Evolutionary conservation across 2,797 vertebrate genomes (phyloP).

Genomic region (Malurus splendens): DNA sequence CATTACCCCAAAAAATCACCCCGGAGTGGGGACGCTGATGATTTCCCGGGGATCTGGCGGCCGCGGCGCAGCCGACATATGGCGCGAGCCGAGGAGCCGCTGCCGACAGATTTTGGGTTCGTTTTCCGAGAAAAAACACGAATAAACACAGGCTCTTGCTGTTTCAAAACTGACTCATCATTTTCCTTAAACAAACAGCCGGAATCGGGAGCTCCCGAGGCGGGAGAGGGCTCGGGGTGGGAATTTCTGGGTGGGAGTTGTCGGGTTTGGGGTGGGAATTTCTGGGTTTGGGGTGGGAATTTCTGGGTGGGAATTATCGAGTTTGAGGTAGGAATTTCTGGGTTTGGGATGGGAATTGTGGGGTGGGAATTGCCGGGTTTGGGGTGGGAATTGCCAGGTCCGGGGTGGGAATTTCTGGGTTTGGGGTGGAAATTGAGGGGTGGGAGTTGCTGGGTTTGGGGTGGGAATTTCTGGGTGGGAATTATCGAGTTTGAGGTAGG

Average conservation of each 20-base stretch:
- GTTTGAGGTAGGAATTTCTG: no score
- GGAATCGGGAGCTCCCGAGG: neutral
- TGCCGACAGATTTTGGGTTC: conserved; percentile 21
- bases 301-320: no score
- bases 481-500: no score
- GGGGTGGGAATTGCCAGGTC: no score
- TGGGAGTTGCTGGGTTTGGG: no score
- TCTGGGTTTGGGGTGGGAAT: no score
- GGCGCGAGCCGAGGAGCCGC: neutral
- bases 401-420: neutral
- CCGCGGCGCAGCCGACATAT: neutral
- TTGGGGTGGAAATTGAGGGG: no score
- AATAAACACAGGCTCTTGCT: conserved; percentile 29
- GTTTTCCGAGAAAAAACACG: neutral
- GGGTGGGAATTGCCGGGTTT: no score
- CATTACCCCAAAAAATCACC: neutral
- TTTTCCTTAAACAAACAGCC: conserved; percentile 14
- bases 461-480: no score
- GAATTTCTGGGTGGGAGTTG: no score
- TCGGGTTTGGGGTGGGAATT: no score
- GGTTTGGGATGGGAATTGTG: no score
- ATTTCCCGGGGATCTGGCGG: neutral
- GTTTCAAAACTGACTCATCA: conserved; percentile 6
- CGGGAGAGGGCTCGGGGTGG: neutral
- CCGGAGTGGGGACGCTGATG: neutral